Percentiles rank a stretch among this genome's conserved stretches.
These are phyloP conservation scores for Drosophila flavopinicola DNA, from an alignment of 2,888 invertebrate species.

Conservation along the genomic window DNA sequence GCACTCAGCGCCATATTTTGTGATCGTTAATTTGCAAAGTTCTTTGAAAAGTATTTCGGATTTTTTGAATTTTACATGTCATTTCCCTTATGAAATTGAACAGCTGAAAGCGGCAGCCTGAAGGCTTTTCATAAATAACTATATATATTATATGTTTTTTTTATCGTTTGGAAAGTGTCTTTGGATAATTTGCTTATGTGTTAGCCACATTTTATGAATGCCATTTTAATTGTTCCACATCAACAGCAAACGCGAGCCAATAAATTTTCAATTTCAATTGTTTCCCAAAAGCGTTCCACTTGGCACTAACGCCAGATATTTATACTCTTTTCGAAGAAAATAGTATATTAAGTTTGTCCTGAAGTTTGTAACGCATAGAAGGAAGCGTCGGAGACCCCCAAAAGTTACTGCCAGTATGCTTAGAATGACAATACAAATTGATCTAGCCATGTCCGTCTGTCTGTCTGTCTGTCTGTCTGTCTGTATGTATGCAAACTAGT, in stretches of 20 bases:
- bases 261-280: constrained; percentile 58
- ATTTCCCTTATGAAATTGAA: constrained; percentile 49
- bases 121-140: neutral
- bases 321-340: too few relatives aligned
- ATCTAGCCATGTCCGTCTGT: too few relatives aligned
- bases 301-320: constrained; percentile 42
- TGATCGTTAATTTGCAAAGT: constrained; percentile 66
- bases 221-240: constrained; percentile 46
- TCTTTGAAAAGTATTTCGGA: constrained; percentile 49
- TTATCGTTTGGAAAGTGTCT: neutral
- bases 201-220: constrained; percentile 30
- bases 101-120: constrained; percentile 50
- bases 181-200: neutral
- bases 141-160: neutral
- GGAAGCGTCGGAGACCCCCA: too few relatives aligned
- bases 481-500: too few relatives aligned
- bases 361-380: too few relatives aligned
- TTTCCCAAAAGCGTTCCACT: constrained; percentile 41
- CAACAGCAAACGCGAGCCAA: constrained; percentile 36
- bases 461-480: too few relatives aligned
- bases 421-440: too few relatives aligned
- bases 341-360: too few relatives aligned
- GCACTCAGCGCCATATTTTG: constrained; percentile 64
- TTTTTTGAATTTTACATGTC: constrained; percentile 65
- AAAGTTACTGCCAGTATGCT: too few relatives aligned